Base-by-base conservation (phyloP, 2,797 vertebrate genomes). In the Catharus ustulatus region DNA sequence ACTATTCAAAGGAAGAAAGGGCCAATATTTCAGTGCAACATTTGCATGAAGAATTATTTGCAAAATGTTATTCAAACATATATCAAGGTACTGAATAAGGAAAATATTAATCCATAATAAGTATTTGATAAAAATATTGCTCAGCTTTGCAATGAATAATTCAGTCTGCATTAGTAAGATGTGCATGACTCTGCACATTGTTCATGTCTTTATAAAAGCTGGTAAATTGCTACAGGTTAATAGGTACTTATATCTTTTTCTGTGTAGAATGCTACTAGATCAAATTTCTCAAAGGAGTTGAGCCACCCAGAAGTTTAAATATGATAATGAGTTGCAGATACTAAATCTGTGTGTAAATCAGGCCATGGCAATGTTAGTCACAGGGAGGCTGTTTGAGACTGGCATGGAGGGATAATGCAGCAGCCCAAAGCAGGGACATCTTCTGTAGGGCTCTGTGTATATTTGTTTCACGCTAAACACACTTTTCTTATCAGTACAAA, bases 101-200 rank as follows among this genome's bases (percentile, higher is more conserved):
- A 94, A 94, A 96, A 87, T 69, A 87, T 93, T 96, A 94, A 86
- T 84, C 68, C 61, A 14, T 93, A 76, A 68, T 90, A 91, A 94
- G 87, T 71, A 63, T 90, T 89, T 74, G 51, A 84, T 91, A 84
- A 95, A 95, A 89, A 80, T 82, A 68, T 64, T 89, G 57, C 77
- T 45, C 74, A 72, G 61, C 49, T 93, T 94, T 92, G 68, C 72
- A 77, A 83, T 95, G 80, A 96, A 93, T 96, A 94, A 94, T 94
- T 94, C 85, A 79, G 64, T 64, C 80, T 74, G 61, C 71, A 77
- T 96, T 94, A 95, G 85, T 72, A 87, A 58, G 52, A 29, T 0
- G 34, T n/a, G 36, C 17, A 3, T 96, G 94, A 92, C 74, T 84
- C 22, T 68, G 77, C 90, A 94, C 30, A 15, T 87, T 77, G 82